These are phyloP conservation scores for Eublepharis macularius DNA, from an alignment of 2,113 vertebrate species.

Conservation along the genomic window DNA sequence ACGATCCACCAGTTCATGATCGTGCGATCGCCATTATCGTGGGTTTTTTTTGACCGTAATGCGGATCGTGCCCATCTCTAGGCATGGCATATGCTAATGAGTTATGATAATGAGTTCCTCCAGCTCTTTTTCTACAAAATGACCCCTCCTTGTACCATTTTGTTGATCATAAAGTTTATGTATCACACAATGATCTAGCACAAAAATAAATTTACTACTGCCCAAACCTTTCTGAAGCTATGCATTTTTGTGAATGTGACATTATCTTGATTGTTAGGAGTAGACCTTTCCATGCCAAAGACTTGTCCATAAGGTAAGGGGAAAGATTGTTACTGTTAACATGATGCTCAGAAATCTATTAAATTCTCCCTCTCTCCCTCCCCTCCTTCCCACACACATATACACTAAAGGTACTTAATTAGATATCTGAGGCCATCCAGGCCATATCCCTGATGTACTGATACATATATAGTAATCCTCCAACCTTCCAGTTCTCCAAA, in stretches of 20 bases:
- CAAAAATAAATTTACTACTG: neutral
- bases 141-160: no score
- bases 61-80: no score
- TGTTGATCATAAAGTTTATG: no score
- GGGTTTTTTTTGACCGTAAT: no score
- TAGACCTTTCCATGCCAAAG: neutral
- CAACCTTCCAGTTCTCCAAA: constrained; percentile 34
- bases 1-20: no score
- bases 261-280: neutral
- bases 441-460: constrained; percentile 45
- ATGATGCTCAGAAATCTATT: neutral
- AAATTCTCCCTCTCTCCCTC: neutral
- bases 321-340: neutral
- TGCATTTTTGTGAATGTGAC: neutral
- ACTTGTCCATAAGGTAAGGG: no score
- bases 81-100: no score
- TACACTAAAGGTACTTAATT: neutral
- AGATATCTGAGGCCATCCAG: constrained; percentile 20
- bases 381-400: no score
- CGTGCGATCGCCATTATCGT: no score
- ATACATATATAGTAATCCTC: neutral
- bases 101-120: no score
- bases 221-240: neutral
- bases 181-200: neutral
- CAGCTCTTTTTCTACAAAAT: no score